Conservation (phyloP, 2,888 invertebrate genomes). For the Hyppa rectilinea region DNA sequence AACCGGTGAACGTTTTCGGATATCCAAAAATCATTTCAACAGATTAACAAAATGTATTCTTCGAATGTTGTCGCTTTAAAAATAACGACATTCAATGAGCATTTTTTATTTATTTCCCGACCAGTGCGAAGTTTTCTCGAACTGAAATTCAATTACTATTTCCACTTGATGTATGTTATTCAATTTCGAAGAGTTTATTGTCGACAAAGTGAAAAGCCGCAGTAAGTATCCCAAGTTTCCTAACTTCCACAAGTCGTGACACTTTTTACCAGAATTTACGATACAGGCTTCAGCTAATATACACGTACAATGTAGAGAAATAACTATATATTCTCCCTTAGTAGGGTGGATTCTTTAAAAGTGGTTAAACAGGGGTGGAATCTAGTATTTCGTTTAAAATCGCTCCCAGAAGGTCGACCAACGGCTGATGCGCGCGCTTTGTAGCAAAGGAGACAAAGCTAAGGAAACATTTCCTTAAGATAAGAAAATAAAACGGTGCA, state of each 20-base stretch:
- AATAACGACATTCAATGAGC: slow-evolving; percentile 29
- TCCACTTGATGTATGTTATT: slow-evolving; percentile 68
- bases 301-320: slow-evolving; percentile 60
- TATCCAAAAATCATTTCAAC: slow-evolving; percentile 19
- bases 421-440: slow-evolving; percentile 76
- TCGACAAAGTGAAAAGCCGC: slow-evolving; percentile 73
- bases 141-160: slow-evolving; percentile 68
- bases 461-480: slow-evolving; percentile 76
- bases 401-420: slow-evolving; percentile 78
- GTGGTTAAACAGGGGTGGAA: slow-evolving; percentile 70
- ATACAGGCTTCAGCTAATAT: slow-evolving; percentile 67
- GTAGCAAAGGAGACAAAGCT: slow-evolving; percentile 80
- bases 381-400: slow-evolving; percentile 79
- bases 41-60: slow-evolving; percentile 7
- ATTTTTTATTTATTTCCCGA: slow-evolving; percentile 47
- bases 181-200: slow-evolving; percentile 73
- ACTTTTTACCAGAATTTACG: slow-evolving; percentile 75
- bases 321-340: slow-evolving; percentile 63
- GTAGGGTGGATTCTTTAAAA: slow-evolving; percentile 63
- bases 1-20: slow-evolving; percentile 11
- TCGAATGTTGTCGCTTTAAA: slow-evolving; percentile 13
- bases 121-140: slow-evolving; percentile 53
- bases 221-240: slow-evolving; percentile 70
- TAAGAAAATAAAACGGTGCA: slow-evolving; percentile 80
- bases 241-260: slow-evolving; percentile 73